A percentile compares a stretch with the other conserved stretches of the same genome.
These are phyloP conservation scores for Aphaenogaster rudis DNA, from an alignment of 1,140 invertebrate species.

Conservation along the genomic window DNA sequence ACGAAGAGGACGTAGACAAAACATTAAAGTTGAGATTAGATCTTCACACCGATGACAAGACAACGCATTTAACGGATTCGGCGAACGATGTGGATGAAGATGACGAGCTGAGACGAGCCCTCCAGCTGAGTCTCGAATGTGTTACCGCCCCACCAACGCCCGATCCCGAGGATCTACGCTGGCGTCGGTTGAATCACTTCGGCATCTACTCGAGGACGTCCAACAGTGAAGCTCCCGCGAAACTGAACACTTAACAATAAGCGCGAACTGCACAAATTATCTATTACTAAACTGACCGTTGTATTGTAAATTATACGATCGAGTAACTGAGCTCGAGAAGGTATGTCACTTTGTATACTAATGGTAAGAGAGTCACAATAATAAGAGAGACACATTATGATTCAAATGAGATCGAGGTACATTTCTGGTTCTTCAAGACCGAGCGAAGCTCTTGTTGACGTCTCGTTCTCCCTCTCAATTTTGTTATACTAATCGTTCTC, in stretches of 20 bases:
- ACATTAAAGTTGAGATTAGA: constrained; percentile 79
- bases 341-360: constrained; percentile 77
- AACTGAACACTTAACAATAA: constrained; percentile 84
- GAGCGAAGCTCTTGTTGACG: neutral
- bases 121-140: constrained; percentile 88
- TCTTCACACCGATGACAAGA: constrained; percentile 61
- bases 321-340: constrained; percentile 49
- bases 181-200: constrained; percentile 78
- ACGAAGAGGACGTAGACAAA: constrained; percentile 76
- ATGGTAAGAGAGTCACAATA: constrained; percentile 34
- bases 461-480: constrained; percentile 27
- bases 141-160: constrained; percentile 83
- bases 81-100: constrained; percentile 84
- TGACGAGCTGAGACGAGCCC: constrained; percentile 86
- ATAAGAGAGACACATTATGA: neutral
- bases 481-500: constrained; percentile 63
- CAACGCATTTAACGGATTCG: constrained; percentile 13
- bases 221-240: constrained; percentile 80
- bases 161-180: constrained; percentile 83
- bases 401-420: constrained; percentile 14
- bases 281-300: constrained; percentile 41
- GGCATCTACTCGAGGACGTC: constrained; percentile 74
- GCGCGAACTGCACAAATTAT: constrained; percentile 55
- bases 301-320: constrained; percentile 73
- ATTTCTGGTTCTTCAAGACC: neutral